These are phyloP conservation scores for Xylota sylvarum DNA, from an alignment of 2,888 invertebrate genomes.

Conservation along the genomic window DNA sequence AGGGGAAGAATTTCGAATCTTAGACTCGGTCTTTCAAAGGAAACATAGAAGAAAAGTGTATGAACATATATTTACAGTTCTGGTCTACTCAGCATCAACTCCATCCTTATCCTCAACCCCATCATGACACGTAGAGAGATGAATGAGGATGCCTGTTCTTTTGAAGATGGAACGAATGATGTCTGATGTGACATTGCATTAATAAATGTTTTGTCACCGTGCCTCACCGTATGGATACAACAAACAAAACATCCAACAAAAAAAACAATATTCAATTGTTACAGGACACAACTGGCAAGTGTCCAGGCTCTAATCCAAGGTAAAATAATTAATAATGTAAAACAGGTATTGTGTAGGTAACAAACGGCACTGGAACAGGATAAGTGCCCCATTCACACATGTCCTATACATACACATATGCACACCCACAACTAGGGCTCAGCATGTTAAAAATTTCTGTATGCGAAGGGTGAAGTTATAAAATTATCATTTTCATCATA, in stretches of 20 bases:
- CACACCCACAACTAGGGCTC: background rate
- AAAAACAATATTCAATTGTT: background rate
- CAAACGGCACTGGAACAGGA: background rate
- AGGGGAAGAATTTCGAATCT: too few species aligned
- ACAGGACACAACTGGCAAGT: background rate
- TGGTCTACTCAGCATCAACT: too few species aligned
- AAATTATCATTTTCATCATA: slow-evolving; percentile 40
- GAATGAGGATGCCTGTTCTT: too few species aligned
- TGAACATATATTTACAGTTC: too few species aligned
- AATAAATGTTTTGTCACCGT: background rate
- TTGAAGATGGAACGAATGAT: background rate
- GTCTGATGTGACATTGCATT: background rate
- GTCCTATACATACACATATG: background rate
- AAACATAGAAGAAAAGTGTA: too few species aligned
- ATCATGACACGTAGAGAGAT: too few species aligned
- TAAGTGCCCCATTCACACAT: slow-evolving; percentile 14
- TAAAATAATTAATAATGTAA: slow-evolving; percentile 19
- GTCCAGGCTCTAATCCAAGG: background rate
- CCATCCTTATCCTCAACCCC: too few species aligned
- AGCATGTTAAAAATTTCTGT: slow-evolving; percentile 1
- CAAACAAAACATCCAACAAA: background rate
- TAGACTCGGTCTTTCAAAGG: too few species aligned
- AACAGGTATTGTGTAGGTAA: slow-evolving; percentile 28
- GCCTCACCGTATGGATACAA: background rate
- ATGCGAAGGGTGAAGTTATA: slow-evolving; percentile 13